These are phyloP conservation scores for Athrips mouffetella DNA, from an alignment of 2,888 invertebrate species.

Conservation along the genomic window DNA sequence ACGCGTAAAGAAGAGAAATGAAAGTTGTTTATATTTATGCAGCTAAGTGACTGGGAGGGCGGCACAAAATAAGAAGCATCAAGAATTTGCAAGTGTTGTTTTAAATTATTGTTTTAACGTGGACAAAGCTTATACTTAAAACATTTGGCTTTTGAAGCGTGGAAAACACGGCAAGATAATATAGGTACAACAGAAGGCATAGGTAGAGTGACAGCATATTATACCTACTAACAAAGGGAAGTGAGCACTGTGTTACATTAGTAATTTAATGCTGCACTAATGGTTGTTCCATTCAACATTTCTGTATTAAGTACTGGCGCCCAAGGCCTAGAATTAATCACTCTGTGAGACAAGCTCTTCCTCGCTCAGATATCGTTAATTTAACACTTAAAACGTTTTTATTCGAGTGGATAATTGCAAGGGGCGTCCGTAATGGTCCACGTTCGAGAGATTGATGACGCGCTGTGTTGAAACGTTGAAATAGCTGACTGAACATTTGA, in stretches of 20 bases:
- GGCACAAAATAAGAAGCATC: conserved; percentile 56
- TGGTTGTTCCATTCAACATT: conserved; percentile 32
- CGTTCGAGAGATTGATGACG: conserved; percentile 73
- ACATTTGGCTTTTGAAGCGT: too few species aligned
- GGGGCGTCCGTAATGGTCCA: conserved; percentile 66
- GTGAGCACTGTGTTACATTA: too few species aligned
- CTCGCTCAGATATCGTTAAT: conserved; percentile 72
- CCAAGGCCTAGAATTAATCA: conserved; percentile 61
- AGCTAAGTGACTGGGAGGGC: conserved; percentile 52
- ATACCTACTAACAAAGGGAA: too few species aligned
- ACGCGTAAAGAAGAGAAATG: conserved; percentile 66
- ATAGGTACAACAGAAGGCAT: too few species aligned
- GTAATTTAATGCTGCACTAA: too few species aligned
- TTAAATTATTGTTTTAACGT: too few species aligned
- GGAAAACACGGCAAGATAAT: too few species aligned
- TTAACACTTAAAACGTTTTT: conserved; percentile 77
- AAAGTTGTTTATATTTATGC: conserved; percentile 67
- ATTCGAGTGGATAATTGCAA: conserved; percentile 75
- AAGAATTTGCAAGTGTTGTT: conserved; percentile 3
- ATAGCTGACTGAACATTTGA: conserved; percentile 69
- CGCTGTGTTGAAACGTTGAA: conserved; percentile 67
- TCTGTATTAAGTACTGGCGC: conserved; percentile 36
- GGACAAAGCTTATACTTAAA: too few species aligned
- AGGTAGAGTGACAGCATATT: too few species aligned
- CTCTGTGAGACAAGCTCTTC: conserved; percentile 64